Percentiles rank a stretch among this genome's conserved stretches.
Evolutionary conservation across 1,140 invertebrate genomes (phyloP).

Genomic region (Diploscapter pachys): DNA sequence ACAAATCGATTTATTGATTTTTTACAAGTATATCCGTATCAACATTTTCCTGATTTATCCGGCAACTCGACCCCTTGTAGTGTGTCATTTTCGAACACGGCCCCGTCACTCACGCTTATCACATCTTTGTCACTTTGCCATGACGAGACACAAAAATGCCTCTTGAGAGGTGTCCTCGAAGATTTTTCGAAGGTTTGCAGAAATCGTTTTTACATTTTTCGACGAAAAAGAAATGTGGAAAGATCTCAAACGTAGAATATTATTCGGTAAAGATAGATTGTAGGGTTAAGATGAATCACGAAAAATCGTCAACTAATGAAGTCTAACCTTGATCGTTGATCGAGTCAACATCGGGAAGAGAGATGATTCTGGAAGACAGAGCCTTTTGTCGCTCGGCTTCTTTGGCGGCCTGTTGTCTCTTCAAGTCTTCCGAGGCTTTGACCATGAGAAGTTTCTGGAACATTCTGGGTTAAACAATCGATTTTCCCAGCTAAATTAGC

Average conservation of each 20-base stretch:
- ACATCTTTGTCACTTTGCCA: too few relatives aligned
- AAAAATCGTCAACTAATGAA: neutral
- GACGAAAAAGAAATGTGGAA: slow-evolving; percentile 6
- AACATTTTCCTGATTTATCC: neutral
- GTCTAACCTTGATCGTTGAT: slow-evolving; percentile 33
- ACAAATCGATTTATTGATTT: slow-evolving; percentile 64
- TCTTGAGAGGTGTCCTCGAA: too few relatives aligned
- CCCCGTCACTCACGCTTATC: too few relatives aligned
- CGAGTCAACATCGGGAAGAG: slow-evolving; percentile 38
- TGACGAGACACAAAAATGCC: too few relatives aligned
- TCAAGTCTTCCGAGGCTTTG: slow-evolving; percentile 98
- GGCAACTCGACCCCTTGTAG: neutral
- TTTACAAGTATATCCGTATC: neutral
- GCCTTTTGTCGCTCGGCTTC: slow-evolving; percentile 93
- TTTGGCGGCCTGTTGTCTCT: slow-evolving; percentile 97
- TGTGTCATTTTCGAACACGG: neutral
- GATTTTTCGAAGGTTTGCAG: too few relatives aligned
- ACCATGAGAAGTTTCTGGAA: slow-evolving; percentile 86
- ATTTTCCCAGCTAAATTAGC: neutral
- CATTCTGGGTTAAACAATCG: neutral
- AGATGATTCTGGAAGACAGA: slow-evolving; percentile 69
- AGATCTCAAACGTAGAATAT: neutral
- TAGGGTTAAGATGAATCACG: neutral
- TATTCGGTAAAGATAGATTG: neutral
- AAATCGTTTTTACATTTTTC: neutral